Percentiles rank a stretch among this genome's conserved stretches.
Evolutionary conservation across 2,888 invertebrate genomes (phyloP).

Genomic region (Thecophora atra): DNA sequence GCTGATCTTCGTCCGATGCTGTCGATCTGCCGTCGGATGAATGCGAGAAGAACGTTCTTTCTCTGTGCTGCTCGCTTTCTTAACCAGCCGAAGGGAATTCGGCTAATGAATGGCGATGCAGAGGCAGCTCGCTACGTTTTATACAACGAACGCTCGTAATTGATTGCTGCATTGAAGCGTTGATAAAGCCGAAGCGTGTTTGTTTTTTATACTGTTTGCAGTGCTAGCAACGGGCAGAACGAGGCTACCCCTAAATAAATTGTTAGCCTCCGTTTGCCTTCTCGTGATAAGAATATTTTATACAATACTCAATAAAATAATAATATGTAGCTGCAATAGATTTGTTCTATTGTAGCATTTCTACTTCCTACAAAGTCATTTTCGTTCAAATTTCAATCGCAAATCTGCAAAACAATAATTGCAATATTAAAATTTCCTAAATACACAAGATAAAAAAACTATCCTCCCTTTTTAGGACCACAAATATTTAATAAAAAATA

Average conservation of each 20-base stretch:
- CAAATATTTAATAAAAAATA: too few relatives aligned
- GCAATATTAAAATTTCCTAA: too few relatives aligned
- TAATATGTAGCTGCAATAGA: not conserved
- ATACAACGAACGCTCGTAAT: slow-evolving; percentile 41
- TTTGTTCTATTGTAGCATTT: not conserved
- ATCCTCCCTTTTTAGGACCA: too few relatives aligned
- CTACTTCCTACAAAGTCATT: too few relatives aligned
- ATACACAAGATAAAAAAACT: too few relatives aligned
- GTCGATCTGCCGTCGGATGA: not conserved
- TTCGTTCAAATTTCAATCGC: too few relatives aligned
- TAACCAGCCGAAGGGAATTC: slow-evolving; percentile 37
- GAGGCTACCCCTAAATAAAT: slow-evolving; percentile 3
- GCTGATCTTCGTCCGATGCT: not conserved
- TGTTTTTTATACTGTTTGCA: not conserved
- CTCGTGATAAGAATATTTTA: too few relatives aligned
- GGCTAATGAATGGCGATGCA: slow-evolving; percentile 55
- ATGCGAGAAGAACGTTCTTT: slow-evolving; percentile 15
- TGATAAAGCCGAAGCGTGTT: not conserved
- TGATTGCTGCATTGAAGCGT: slow-evolving; percentile 2
- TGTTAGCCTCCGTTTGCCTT: not conserved
- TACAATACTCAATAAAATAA: too few relatives aligned
- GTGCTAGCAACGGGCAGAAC: not conserved
- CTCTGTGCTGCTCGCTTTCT: slow-evolving; percentile 13
- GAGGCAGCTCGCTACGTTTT: slow-evolving; percentile 51
- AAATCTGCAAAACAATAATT: too few relatives aligned